phyloP scores from a whole-genome alignment of 2,797 vertebrate species.

The Oreochromis grahami region DNA sequence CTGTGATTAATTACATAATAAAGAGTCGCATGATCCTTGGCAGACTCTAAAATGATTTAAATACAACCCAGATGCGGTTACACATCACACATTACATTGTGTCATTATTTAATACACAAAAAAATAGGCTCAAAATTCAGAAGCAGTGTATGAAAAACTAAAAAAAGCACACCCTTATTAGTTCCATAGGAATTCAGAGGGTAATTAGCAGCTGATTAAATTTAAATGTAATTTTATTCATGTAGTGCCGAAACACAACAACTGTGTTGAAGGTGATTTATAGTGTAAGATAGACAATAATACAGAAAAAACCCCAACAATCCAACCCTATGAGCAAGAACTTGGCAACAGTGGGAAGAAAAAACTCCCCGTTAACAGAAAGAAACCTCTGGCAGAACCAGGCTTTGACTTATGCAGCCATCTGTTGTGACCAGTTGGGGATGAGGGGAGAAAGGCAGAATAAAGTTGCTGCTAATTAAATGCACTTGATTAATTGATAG shows the following conservation, averaged over 20 bases:
- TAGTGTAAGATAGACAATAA: not conserved
- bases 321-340: not conserved
- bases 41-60: not conserved
- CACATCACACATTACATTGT: not conserved
- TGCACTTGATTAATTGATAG: not conserved
- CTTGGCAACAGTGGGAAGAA: not conserved
- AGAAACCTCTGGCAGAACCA: not conserved
- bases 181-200: not conserved
- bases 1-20: not conserved
- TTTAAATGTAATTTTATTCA: not conserved
- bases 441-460: not conserved
- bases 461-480: not conserved
- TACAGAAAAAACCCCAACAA: fast-evolving
- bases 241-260: not conserved
- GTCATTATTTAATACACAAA: not conserved
- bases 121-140: not conserved
- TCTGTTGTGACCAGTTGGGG: not conserved
- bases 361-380: not conserved
- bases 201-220: not conserved
- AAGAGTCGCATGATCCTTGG: not conserved
- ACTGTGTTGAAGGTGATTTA: not conserved
- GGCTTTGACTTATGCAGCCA: not conserved
- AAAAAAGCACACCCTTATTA: not conserved
- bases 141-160: not conserved
- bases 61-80: not conserved